Evolutionary conservation across 2,888 invertebrate species (phyloP), one percentile per base, ranked within the genome.

Genomic region (Linnaemya vulpina): DNA sequence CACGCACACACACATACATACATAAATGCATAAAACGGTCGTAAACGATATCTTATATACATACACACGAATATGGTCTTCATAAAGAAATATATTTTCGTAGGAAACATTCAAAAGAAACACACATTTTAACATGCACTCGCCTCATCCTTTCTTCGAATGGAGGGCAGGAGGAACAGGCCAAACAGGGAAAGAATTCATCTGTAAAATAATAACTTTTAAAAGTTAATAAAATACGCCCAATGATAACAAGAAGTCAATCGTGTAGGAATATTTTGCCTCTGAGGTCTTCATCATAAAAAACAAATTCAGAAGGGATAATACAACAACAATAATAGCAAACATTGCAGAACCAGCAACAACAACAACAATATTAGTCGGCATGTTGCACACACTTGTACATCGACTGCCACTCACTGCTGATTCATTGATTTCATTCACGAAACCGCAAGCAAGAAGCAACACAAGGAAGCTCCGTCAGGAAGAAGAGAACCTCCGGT

Each of bases 161-260:
- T 53, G 30, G 22, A 8, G 25, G 20, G 25, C 58, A 15, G 15
- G 40, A 38, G 38, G 38, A 38, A 9, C 10, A n/a, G 17, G n/a
- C 13, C n/a, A 13, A 22, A 5, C 58, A 30, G 17, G 9, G 35
- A 67, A 67, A 40, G 5, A 4, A 17, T 60, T 30, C 30, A 58
- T 53, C 49, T 74, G 17, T 78, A 11, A 84, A 80, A 53, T 49
- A 68, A 85, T 84, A 87, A 86, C 86, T 86, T 83, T 91, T 91
- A 91, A 91, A 91, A 91, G 91, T 91, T 91, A 91, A 91, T 91
- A 91, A 91, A 91, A 90, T 90, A 91, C 90, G 91, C 91, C 90
- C 90, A 91, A 90, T 90, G 90, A 91, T 90, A 91, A 90, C 90
- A 91, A 91, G 91, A 89, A 88, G 87, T 87, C 88, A 87, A 87